Percentiles rank a stretch among this genome's conserved stretches.
phyloP scores from a whole-genome alignment of 1,140 invertebrate species.

The Whitmania pigra region DNA sequence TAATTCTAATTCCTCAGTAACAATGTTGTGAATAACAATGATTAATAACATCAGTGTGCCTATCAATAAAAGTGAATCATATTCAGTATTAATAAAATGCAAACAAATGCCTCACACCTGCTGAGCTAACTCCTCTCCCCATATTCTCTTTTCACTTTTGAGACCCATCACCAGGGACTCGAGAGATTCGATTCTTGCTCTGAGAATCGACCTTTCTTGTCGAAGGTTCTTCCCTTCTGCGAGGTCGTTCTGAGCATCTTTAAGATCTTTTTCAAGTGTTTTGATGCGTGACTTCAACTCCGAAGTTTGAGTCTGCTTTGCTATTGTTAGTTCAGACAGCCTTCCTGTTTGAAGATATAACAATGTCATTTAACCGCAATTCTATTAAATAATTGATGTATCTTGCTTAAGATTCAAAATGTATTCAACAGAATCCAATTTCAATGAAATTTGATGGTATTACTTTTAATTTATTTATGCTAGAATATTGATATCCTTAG shows the following conservation, averaged over 20 bases:
- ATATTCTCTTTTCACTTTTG: background rate
- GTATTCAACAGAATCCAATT: too few relatives aligned
- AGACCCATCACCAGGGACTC: background rate
- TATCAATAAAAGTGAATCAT: too few relatives aligned
- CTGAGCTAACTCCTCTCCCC: slow-evolving; percentile 1
- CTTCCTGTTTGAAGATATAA: background rate
- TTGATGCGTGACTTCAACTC: background rate
- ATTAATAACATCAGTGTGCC: too few relatives aligned
- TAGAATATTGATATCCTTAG: too few relatives aligned
- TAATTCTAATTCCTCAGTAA: too few relatives aligned
- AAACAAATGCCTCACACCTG: background rate
- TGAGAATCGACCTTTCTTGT: background rate
- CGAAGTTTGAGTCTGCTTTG: background rate
- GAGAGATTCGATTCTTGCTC: slow-evolving; percentile 6
- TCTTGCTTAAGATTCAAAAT: too few relatives aligned
- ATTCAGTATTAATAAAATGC: too few relatives aligned
- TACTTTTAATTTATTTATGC: too few relatives aligned
- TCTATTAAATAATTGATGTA: too few relatives aligned
- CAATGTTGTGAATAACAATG: too few relatives aligned
- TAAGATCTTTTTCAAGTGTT: background rate
- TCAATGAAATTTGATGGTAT: too few relatives aligned
- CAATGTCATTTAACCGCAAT: too few relatives aligned
- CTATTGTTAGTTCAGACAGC: background rate
- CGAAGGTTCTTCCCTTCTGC: background rate
- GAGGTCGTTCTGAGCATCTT: background rate